Percentiles rank a stretch among this genome's conserved stretches.
These are phyloP conservation scores for Atta colombica DNA, from an alignment of 1,140 invertebrate species.

Conservation along the genomic window DNA sequence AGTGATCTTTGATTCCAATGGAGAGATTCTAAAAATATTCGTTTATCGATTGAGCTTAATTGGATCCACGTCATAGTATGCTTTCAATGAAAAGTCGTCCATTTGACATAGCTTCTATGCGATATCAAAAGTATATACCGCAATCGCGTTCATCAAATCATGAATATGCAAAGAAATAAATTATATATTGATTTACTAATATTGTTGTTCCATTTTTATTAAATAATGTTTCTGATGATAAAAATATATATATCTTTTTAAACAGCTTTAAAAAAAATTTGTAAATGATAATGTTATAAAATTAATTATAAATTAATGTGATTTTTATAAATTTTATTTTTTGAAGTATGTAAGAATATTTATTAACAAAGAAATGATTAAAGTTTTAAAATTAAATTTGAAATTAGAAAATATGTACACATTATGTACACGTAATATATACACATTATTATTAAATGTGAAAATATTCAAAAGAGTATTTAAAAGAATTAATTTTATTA, in stretches of 20 bases:
- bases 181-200: neutral
- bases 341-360: neutral
- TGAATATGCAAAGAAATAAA: constrained; percentile 4
- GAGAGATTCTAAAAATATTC: constrained; percentile 57
- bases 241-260: neutral
- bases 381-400: neutral
- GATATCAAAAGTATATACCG: neutral
- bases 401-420: neutral
- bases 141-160: neutral
- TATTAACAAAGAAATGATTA: neutral
- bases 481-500: constrained; percentile 2
- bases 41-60: constrained; percentile 48
- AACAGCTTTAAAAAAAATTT: neutral
- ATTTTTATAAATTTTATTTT: constrained; percentile 19
- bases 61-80: neutral
- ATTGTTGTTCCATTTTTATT: neutral
- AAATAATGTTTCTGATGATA: neutral
- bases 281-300: constrained; percentile 8
- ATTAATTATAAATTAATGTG: neutral
- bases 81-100: constrained; percentile 29
- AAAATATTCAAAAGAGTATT: neutral
- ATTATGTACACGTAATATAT: too few relatives aligned
- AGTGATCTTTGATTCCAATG: constrained; percentile 55
- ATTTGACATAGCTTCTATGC: neutral
- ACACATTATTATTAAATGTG: neutral